These are phyloP conservation scores for Orthosia cruda DNA, from an alignment of 2,888 invertebrate species.

Conservation along the genomic window DNA sequence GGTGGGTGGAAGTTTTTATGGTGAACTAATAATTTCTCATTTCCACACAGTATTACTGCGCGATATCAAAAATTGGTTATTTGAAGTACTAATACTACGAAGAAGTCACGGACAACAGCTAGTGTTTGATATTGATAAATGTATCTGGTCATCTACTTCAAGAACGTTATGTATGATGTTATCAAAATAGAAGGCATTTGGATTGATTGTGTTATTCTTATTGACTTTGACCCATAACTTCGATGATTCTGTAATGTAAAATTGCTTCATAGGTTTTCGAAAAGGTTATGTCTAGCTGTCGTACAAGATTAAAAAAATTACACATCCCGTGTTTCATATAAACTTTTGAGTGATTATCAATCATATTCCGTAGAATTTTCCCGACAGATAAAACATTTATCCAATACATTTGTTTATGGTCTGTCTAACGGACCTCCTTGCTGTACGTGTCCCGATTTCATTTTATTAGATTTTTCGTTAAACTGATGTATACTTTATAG, in stretches of 20 bases:
- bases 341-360: not conserved
- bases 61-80: too few relatives aligned
- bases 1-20: too few relatives aligned
- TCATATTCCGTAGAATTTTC: not conserved
- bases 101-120: too few relatives aligned
- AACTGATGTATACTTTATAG: slow-evolving; percentile 40
- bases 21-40: too few relatives aligned
- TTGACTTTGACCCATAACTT: not conserved
- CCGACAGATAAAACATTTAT: slow-evolving; percentile 21
- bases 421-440: slow-evolving; percentile 21
- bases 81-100: too few relatives aligned
- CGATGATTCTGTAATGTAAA: not conserved
- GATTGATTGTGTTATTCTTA: too few relatives aligned
- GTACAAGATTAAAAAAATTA: too few relatives aligned
- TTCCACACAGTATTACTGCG: too few relatives aligned
- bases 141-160: not conserved
- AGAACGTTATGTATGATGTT: not conserved
- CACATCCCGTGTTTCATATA: not conserved
- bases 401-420: slow-evolving; percentile 39
- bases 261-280: not conserved
- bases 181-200: not conserved
- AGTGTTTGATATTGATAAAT: not conserved
- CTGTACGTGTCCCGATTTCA: slow-evolving; percentile 62
- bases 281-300: not conserved
- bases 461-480: slow-evolving; percentile 59